Evolutionary conservation across 2,113 vertebrate genomes (phyloP), one percentile per base, ranked within the genome.

Genomic region (Syrmaticus mikado): DNA sequence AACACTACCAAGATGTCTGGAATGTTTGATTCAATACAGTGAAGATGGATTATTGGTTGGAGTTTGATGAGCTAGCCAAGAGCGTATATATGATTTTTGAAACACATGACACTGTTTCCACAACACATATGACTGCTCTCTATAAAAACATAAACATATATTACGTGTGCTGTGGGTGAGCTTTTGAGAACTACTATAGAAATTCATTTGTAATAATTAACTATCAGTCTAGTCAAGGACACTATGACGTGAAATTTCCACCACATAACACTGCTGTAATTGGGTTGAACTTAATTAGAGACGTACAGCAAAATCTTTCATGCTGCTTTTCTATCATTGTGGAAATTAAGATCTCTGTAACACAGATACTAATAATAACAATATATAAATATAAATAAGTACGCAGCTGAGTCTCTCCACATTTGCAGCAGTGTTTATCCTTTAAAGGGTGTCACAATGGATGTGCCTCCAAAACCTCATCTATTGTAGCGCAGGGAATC

Each of bases 371-470:
- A 61, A 72, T 92, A 82, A 21, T 46, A 72, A 87, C 55, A 85
- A 83, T 48, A 66, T 53, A 28, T 28, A 52, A 52, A 40, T 94
- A 40, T 88, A 85, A 74, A 62, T 55, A 92, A 77, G 15, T 91
- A 84, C 89, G 67, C 8, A 83, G 70, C 89, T 84, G 50, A n/a
- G 19, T 90, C 83, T 58, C 95, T 72, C 19, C 20, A 93, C 83
- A 90, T 71, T 76, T 75, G 11, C 36, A 82, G 41, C 1, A 82
- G 28, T 3, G 7, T 89, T 95, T 93, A 55, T 94, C 91, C 65
- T 80, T 78, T 94, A 77, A 94, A 92, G 82, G 50, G 77, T 92
- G 65, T 83, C 85, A 89, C 81, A 83, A 70, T 58, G 32, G 71
- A 45, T 81, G 84, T 92, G 79, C 38, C 38, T 95, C 38, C 64